Conservation (phyloP, 1,140 invertebrate genomes). For the Agrypnia vestita region DNA sequence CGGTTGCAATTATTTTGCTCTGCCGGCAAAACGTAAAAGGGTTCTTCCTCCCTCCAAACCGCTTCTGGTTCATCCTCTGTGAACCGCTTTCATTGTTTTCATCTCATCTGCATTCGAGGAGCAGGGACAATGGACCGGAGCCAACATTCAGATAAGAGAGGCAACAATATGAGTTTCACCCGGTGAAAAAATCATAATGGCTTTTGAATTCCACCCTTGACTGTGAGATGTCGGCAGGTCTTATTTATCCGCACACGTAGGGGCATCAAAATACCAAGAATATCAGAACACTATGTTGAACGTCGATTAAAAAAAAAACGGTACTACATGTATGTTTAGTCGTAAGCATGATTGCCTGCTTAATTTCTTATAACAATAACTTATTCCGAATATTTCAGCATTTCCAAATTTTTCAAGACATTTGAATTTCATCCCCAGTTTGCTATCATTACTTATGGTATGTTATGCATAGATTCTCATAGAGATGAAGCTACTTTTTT, state of each 20-base stretch:
- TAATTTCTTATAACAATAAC: no score
- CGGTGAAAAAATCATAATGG: constrained; percentile 56
- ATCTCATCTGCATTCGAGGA: constrained; percentile 54
- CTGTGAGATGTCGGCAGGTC: background rate
- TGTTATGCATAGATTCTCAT: no score
- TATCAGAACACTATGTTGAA: background rate
- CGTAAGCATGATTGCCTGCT: no score
- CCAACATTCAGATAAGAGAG: constrained; percentile 53
- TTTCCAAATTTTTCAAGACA: no score
- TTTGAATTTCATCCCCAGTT: no score
- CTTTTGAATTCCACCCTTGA: constrained; percentile 54
- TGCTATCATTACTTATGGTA: no score
- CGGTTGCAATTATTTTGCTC: constrained; percentile 24
- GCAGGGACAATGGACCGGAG: constrained; percentile 49
- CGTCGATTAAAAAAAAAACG: no score
- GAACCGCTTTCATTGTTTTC: constrained; percentile 51
- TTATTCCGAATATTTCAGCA: no score
- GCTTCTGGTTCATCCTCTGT: constrained; percentile 15
- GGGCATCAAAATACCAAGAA: background rate
- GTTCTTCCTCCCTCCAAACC: background rate
- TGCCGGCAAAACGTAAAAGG: background rate
- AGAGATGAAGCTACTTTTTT: no score
- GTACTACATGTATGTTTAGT: no score
- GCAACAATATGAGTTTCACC: constrained; percentile 51
- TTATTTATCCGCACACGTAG: background rate